A percentile compares a stretch with the other conserved stretches of the same genome.
Evolutionary conservation across 2,888 invertebrate genomes (phyloP).

Genomic region (Hemistola chrysoprasaria): DNA sequence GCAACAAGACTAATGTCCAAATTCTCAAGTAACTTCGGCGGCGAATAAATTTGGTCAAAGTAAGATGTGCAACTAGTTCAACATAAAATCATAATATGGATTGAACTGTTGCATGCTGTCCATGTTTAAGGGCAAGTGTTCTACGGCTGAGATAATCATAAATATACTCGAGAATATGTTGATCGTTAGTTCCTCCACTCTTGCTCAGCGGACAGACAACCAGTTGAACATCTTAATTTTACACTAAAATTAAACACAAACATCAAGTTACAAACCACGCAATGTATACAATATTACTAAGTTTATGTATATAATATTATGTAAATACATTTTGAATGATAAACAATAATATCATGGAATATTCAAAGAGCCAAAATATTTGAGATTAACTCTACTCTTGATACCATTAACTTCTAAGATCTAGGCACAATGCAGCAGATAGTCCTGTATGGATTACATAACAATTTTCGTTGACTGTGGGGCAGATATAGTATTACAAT

Average conservation of each 20-base stretch:
- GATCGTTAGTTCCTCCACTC: constrained; percentile 60
- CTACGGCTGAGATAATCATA: no score
- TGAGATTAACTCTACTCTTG: constrained; percentile 82
- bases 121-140: constrained; percentile 23
- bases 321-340: constrained; percentile 82
- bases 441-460: constrained; percentile 81
- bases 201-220: constrained; percentile 59
- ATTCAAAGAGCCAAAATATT: constrained; percentile 82
- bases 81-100: constrained; percentile 3
- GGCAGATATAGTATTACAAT: constrained; percentile 57
- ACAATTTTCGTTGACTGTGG: constrained; percentile 81
- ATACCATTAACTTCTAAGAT: constrained; percentile 82
- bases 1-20: constrained; percentile 54
- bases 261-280: constrained; percentile 81
- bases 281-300: constrained; percentile 82
- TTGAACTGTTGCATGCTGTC: constrained; percentile 55
- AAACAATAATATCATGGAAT: constrained; percentile 82
- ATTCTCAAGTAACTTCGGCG: constrained; percentile 69
- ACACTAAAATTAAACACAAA: constrained; percentile 74
- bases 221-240: constrained; percentile 77
- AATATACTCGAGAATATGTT: constrained; percentile 31
- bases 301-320: constrained; percentile 79
- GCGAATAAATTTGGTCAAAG: constrained; percentile 71
- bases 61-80: constrained; percentile 77
- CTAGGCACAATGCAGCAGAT: constrained; percentile 83